phyloP scores from a whole-genome alignment of 2,888 invertebrate genomes.

The Anagyrus pseudococci region DNA sequence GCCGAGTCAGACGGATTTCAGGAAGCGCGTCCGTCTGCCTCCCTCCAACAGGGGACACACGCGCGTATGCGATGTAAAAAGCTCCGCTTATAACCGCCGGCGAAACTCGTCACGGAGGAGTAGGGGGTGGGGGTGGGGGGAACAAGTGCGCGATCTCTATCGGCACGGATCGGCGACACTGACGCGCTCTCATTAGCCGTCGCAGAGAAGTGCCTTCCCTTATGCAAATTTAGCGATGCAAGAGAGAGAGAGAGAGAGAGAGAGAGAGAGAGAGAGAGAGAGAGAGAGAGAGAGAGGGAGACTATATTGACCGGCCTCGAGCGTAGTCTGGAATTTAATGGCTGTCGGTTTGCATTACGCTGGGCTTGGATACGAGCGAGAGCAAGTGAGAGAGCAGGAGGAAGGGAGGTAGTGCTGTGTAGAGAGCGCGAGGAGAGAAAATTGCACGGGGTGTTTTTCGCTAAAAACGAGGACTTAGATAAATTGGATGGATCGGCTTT shows the following conservation, averaged over 20 bases:
- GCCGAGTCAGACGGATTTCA: conserved; percentile 14
- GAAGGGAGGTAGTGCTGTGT: no score
- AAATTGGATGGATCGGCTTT: no score
- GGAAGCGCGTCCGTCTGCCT: conserved; percentile 9
- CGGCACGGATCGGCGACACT: background rate
- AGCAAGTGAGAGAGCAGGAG: no score
- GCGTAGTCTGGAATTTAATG: no score
- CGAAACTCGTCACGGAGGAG: conserved; percentile 7
- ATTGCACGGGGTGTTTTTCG: no score
- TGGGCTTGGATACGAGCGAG: no score
- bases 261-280: background rate
- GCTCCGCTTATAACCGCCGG: background rate
- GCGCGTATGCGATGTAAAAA: background rate
- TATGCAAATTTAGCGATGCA: background rate
- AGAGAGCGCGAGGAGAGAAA: no score
- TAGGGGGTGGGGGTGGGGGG: background rate
- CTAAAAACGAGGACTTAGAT: no score
- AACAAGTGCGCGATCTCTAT: conserved; percentile 11
- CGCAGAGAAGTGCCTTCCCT: background rate
- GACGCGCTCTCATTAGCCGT: conserved; percentile 19
- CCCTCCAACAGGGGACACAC: background rate
- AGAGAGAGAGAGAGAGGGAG: no score
- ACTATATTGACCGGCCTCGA: no score
- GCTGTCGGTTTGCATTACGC: no score
- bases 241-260: background rate